These are phyloP conservation scores for Euura saliciscinereae DNA, from an alignment of 1,140 invertebrate genomes.

Conservation along the genomic window DNA sequence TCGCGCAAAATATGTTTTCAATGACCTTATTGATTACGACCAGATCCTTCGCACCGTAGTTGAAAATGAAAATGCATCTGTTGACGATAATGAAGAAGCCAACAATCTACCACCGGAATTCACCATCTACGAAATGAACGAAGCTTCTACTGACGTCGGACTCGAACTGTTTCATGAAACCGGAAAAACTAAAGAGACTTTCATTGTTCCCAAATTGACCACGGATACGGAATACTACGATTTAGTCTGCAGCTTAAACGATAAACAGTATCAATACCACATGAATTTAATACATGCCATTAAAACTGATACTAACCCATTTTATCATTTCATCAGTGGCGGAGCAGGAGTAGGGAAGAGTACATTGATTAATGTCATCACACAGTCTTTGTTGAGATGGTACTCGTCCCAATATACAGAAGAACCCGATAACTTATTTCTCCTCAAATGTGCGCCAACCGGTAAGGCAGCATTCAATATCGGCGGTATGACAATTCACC, in stretches of 20 bases:
- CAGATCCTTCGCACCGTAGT: constrained; percentile 10
- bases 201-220: constrained; percentile 11
- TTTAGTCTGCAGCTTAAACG: constrained; percentile 18
- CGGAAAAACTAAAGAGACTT: constrained; percentile 12
- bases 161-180: not conserved
- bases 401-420: no score
- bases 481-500: no score
- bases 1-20: constrained; percentile 18
- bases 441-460: no score
- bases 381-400: no score
- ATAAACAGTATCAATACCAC: constrained; percentile 18
- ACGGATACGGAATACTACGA: constrained; percentile 8
- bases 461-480: no score
- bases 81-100: not conserved
- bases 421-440: no score
- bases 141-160: constrained; percentile 1
- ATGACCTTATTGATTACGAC: constrained; percentile 11
- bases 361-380: no score
- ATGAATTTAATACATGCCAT: not conserved
- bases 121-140: constrained; percentile 9
- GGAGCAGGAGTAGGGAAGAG: no score
- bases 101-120: not conserved
- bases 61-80: constrained; percentile 9
- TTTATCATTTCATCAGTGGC: no score
- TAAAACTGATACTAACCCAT: no score